A percentile compares a stretch with the other conserved stretches of the same genome.
These are phyloP conservation scores for Phrynocephalus forsythii DNA, from an alignment of 2,797 vertebrate species.

Conservation along the genomic window DNA sequence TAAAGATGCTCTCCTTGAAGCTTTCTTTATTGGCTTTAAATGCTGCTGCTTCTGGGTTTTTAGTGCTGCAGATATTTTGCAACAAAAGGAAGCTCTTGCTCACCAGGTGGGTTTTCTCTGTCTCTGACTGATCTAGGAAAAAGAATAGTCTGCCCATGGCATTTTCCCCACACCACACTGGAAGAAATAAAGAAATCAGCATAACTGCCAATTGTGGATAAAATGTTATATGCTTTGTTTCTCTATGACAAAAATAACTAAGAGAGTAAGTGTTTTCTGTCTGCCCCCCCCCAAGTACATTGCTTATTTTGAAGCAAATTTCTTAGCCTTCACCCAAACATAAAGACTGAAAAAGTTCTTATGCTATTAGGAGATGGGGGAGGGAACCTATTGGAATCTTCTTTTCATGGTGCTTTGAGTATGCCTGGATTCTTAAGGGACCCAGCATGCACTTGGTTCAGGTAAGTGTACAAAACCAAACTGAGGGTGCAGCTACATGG, in stretches of 20 bases:
- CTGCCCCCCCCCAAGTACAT: neutral
- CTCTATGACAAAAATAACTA: neutral
- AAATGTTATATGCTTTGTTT: conserved; percentile 7
- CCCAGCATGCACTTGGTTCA: too few relatives aligned
- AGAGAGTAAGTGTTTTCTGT: neutral
- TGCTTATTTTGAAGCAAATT: neutral
- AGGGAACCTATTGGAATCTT: neutral
- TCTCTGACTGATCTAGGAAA: conserved; percentile 19
- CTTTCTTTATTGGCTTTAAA: conserved; percentile 14
- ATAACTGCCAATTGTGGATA: conserved; percentile 22
- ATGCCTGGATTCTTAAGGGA: neutral
- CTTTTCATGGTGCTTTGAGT: neutral
- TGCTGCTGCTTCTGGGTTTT: neutral
- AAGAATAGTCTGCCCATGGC: neutral
- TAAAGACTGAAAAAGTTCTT: neutral
- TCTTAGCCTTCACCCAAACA: neutral
- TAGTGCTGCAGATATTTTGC: conserved; percentile 24
- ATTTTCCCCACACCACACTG: neutral
- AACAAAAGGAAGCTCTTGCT: conserved; percentile 29
- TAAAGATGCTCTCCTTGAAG: conserved; percentile 23
- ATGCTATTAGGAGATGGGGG: neutral
- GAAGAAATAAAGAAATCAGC: conserved; percentile 9
- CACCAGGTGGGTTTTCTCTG: neutral
- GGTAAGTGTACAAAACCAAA: too few relatives aligned
- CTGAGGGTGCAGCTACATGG: too few relatives aligned